Base-by-base conservation (phyloP, 2,797 vertebrate genomes). In the Peromyscus attwateri region DNA sequence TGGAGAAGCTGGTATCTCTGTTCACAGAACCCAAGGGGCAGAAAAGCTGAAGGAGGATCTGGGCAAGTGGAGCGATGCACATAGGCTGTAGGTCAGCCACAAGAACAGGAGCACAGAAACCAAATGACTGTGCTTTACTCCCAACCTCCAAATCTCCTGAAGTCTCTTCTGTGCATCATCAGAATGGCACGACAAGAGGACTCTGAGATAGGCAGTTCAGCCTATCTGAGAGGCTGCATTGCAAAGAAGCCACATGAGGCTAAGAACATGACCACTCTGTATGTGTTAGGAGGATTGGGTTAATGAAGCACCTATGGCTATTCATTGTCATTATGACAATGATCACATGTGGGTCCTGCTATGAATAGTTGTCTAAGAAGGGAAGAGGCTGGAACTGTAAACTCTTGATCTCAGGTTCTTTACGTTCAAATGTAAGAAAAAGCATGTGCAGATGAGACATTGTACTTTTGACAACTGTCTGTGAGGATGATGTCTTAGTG, bases 371-470 rank as follows among this genome's bases (percentile, higher is more conserved):
- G 27, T 66, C 75, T 90, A 92, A 75, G 27, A 37, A 60, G 31
- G 17, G 62, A 23, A 16, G 91, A 95, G 43, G 73, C 77, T 49
- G 88, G 79, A 91, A 95, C n/a, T 34, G 21, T 34, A 21, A 64
- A 55, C 29, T 12, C 43, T n/a, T 73, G 3, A 83, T 73, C 46
- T 84, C 64, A 80, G 77, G 55, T 40, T 96, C 49, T 70, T 75
- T 40, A 62, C 16, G 25, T 75, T 91, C 25, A 7, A 80, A 70
- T 27, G 27, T 6, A 43, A 87, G 76, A 43, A 66, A 95, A 76
- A 89, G 79, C 13, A 79, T 7, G 21, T 25, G 25, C 25, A 89
- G 40, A 92, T 34, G 16, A 92, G 75, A 68, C 71, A 57, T 8
- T 60, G 27, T 75, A 6, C 52, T 94, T 68, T 64, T 89, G 71